Percentiles rank a stretch among this genome's conserved stretches.
phyloP scores from a whole-genome alignment of 2,888 invertebrate genomes.

The Lomographa bimaculata region DNA sequence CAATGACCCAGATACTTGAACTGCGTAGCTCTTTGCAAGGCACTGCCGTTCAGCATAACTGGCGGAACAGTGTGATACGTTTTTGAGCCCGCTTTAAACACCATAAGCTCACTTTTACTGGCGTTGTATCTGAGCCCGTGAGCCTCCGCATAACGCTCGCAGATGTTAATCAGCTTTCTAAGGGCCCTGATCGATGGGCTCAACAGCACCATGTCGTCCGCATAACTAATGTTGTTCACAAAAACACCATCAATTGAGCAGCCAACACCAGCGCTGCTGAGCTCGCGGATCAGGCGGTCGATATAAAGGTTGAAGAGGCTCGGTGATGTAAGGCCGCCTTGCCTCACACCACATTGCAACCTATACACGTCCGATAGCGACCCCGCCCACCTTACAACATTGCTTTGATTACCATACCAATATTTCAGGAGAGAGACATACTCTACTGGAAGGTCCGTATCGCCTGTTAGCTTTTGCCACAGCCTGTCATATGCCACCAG shows the following conservation, averaged over 20 bases:
- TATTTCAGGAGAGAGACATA: no score
- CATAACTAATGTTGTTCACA: slow-evolving; percentile 4
- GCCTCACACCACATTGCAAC: slow-evolving; percentile 1
- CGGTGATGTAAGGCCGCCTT: background rate
- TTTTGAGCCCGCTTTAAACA: slow-evolving; percentile 5
- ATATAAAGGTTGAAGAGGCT: background rate
- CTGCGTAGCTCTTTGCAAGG: background rate
- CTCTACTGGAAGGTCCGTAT: background rate
- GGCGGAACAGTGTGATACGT: slow-evolving; percentile 1
- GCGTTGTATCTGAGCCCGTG: slow-evolving; percentile 12
- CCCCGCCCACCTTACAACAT: background rate
- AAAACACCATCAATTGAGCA: no score
- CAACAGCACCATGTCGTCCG: slow-evolving; percentile 8
- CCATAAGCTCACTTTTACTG: slow-evolving; percentile 9
- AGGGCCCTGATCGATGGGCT: slow-evolving; percentile 5
- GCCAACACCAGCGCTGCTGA: no score
- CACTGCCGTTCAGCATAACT: background rate
- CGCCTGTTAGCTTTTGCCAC: background rate
- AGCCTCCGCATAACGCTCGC: slow-evolving; percentile 2
- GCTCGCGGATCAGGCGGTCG: background rate
- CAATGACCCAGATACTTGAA: slow-evolving; percentile 4
- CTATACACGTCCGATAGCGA: background rate
- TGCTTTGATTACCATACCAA: no score
- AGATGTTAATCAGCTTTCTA: background rate
- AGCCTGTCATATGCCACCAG: background rate